phyloP scores from a whole-genome alignment of 23 tunicate genomes.

The Ascidia mentula region DNA sequence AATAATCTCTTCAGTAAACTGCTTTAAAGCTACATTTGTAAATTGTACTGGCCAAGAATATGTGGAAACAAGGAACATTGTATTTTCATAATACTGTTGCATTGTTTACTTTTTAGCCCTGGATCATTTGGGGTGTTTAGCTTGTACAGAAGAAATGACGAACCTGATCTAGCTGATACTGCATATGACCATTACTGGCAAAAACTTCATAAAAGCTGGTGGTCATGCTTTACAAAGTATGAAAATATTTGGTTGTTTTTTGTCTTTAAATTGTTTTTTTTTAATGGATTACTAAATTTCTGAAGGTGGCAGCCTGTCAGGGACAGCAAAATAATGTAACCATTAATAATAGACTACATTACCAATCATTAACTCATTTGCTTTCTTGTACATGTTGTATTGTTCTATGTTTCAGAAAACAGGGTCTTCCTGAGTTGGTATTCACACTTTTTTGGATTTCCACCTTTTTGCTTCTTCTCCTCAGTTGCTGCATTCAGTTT shows the following conservation, averaged over 20 bases:
- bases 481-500: slow-evolving; percentile 35
- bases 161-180: background rate
- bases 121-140: background rate
- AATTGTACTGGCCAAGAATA: no score
- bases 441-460: slow-evolving; percentile 53
- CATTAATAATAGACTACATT: no score
- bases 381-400: no score
- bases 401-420: slow-evolving; percentile 25
- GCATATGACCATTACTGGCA: background rate
- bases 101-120: no score
- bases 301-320: background rate
- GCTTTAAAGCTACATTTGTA: no score
- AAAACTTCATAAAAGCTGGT: slow-evolving; percentile 13
- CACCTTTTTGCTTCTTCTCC: slow-evolving; percentile 19
- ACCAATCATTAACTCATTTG: no score
- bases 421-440: slow-evolving; percentile 39
- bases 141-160: background rate
- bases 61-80: no score
- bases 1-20: no score
- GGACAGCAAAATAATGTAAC: no score
- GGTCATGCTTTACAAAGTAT: slow-evolving; percentile 36
- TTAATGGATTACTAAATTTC: background rate
- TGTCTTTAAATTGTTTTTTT: background rate
- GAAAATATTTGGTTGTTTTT: background rate
- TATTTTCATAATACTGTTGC: no score